These are phyloP conservation scores for Neodiprion pinetum DNA, from an alignment of 1,140 invertebrate species.

Conservation along the genomic window DNA sequence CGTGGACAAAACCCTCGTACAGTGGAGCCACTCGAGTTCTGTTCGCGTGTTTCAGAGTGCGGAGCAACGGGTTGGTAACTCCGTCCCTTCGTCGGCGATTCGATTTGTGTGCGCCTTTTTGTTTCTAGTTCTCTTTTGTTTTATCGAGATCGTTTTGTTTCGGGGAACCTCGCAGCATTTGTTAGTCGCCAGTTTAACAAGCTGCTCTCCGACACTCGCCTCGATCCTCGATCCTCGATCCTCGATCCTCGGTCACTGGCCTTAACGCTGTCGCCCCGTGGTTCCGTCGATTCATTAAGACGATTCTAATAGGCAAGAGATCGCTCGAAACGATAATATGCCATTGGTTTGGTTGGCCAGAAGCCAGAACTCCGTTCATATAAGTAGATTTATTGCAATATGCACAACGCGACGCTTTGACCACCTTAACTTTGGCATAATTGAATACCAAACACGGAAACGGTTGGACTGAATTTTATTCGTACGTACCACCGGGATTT, in stretches of 20 bases:
- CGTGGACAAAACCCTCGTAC: background rate
- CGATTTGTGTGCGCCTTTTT: constrained; percentile 10
- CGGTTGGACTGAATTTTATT: background rate
- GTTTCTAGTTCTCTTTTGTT: constrained; percentile 24
- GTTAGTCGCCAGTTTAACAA: constrained; percentile 25
- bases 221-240: background rate
- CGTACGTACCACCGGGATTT: too few species aligned
- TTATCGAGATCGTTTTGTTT: constrained; percentile 26
- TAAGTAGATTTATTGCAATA: background rate
- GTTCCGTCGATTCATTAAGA: constrained; percentile 29
- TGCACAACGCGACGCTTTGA: background rate
- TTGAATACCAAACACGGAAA: background rate
- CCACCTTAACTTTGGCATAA: background rate
- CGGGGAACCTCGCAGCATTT: constrained; percentile 12
- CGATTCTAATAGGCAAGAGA: constrained; percentile 28
- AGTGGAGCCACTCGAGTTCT: background rate
- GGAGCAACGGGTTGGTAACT: too few species aligned
- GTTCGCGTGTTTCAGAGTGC: too few species aligned
- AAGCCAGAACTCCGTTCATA: background rate
- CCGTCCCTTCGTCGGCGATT: background rate
- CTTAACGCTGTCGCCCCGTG: constrained; percentile 4
- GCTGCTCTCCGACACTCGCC: constrained; percentile 8
- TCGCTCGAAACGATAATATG: constrained; percentile 17
- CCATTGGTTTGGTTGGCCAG: background rate
- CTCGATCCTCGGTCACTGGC: background rate